phyloP scores from a whole-genome alignment of 2,888 invertebrate genomes.

The Drosophila barbarae region DNA sequence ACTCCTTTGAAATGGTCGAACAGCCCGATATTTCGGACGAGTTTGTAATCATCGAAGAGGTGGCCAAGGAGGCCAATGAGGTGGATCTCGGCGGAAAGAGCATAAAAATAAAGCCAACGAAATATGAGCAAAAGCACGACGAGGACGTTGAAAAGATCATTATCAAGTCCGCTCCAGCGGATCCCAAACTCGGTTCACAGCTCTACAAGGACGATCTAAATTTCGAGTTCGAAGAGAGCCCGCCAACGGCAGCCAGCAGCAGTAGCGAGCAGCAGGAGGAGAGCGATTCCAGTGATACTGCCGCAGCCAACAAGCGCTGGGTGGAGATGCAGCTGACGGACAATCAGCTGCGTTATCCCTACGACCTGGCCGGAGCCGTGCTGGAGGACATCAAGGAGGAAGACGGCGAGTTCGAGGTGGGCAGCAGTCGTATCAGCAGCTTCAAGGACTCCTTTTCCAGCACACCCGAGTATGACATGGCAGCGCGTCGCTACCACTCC shows the following conservation, averaged over 20 bases:
- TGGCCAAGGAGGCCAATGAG: conserved; percentile 91
- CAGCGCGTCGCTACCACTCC: conserved; percentile 90
- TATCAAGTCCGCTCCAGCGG: conserved; percentile 85
- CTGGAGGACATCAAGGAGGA: conserved; percentile 96
- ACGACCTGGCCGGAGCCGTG: conserved; percentile 90
- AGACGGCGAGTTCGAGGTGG: conserved; percentile 93
- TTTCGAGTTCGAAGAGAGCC: conserved; percentile 86
- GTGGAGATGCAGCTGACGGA: conserved; percentile 91
- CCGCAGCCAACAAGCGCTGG: conserved; percentile 91
- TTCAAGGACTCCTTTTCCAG: conserved; percentile 94
- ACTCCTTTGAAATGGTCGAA: conserved; percentile 93
- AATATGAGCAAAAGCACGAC: conserved; percentile 83
- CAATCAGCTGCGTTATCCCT: conserved; percentile 84
- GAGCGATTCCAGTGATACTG: conserved; percentile 84
- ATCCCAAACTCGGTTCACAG: conserved; percentile 82
- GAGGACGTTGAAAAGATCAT: conserved; percentile 86
- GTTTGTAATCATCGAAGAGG: conserved; percentile 93
- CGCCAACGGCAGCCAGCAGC: conserved; percentile 79
- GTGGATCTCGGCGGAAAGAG: conserved; percentile 91
- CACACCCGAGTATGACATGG: conserved; percentile 93
- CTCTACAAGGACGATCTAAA: conserved; percentile 83
- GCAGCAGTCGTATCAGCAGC: conserved; percentile 85
- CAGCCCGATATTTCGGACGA: conserved; percentile 93
- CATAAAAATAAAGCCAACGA: conserved; percentile 83
- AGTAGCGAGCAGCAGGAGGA: conserved; percentile 78